Percentiles rank a stretch among this genome's conserved stretches.
Conservation (phyloP, 2,797 vertebrate genomes). For the Dermochelys coriacea region DNA sequence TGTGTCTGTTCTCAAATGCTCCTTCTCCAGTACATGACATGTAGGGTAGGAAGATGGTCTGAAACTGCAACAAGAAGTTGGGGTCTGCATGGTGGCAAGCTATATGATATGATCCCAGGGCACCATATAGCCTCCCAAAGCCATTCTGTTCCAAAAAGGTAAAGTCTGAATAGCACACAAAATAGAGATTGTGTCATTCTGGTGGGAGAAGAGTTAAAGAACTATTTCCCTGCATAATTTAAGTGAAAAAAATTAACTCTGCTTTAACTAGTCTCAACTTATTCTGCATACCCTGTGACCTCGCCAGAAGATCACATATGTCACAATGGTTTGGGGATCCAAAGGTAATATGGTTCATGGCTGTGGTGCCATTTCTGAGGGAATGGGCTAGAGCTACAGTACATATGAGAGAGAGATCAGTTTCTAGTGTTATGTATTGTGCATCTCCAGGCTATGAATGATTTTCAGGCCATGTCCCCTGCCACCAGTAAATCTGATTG, state of each 20-base stretch:
- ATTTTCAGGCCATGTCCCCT: neutral
- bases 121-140: neutral
- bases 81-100: neutral
- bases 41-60: neutral
- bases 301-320: neutral
- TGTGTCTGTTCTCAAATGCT: neutral
- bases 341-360: neutral
- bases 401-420: neutral
- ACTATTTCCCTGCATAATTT: neutral
- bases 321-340: neutral
- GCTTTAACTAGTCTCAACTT: neutral
- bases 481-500: neutral
- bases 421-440: neutral
- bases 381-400: neutral
- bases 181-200: neutral
- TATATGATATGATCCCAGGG: neutral
- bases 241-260: neutral
- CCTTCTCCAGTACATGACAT: neutral
- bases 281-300: fast-evolving
- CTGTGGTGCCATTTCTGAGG: neutral
- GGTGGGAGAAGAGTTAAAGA: neutral
- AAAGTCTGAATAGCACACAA: neutral
- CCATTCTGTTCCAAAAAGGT: neutral
- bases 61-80: neutral
- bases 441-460: neutral